These are phyloP conservation scores for Odontothrips loti DNA, from an alignment of 2,888 invertebrate genomes.

Conservation along the genomic window DNA sequence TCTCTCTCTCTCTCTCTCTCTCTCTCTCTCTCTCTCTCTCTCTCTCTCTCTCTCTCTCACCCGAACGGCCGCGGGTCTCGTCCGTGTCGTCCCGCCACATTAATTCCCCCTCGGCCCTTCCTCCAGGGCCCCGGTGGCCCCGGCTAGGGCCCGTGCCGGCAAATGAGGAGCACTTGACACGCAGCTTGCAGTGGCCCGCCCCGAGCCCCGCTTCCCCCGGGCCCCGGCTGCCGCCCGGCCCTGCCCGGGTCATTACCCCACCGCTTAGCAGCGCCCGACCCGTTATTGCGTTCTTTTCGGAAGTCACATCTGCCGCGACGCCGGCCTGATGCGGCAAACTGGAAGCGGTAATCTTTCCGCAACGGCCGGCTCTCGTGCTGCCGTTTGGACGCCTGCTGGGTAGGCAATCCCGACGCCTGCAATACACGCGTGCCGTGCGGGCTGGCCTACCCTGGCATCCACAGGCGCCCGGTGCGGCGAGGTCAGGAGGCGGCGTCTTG, in stretches of 20 bases:
- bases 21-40: too few relatives aligned
- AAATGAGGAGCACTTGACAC: slow-evolving; percentile 11
- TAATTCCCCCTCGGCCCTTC: neutral
- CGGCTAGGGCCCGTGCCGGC: neutral
- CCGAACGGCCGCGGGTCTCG: neutral
- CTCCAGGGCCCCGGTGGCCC: too few relatives aligned
- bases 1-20: too few relatives aligned
- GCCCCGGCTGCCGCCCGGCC: neutral
- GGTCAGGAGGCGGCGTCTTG: too few relatives aligned
- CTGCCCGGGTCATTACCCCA: neutral
- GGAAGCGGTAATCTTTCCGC: neutral
- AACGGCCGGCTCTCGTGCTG: too few relatives aligned
- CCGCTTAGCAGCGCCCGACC: neutral
- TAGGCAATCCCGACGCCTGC: too few relatives aligned
- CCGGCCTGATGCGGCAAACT: neutral
- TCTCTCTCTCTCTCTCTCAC: too few relatives aligned
- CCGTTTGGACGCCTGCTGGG: too few relatives aligned
- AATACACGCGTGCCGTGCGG: too few relatives aligned
- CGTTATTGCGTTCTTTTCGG: neutral
- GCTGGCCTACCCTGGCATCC: too few relatives aligned
- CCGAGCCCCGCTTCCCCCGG: neutral
- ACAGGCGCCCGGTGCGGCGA: too few relatives aligned
- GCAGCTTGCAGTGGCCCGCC: neutral
- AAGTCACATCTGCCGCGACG: neutral
- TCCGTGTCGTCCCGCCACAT: neutral